Evolutionary conservation across 2,888 invertebrate genomes (phyloP).

Genomic region (Lucinisca nassula): DNA sequence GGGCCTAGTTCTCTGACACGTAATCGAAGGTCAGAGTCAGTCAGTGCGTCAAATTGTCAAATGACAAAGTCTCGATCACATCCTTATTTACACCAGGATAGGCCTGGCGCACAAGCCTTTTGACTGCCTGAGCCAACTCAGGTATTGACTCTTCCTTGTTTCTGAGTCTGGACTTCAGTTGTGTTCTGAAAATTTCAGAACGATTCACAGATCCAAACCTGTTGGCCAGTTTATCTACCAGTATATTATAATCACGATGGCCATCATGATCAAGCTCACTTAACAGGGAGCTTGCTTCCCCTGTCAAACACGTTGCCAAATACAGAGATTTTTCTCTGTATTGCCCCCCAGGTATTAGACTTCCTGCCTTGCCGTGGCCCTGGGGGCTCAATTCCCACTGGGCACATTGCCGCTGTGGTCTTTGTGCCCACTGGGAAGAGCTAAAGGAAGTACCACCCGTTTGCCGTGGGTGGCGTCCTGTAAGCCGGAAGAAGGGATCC

Average conservation of each 20-base stretch:
- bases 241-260: slow-evolving; percentile 35
- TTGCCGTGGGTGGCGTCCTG: no score
- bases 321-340: slow-evolving; percentile 43
- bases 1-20: slow-evolving; percentile 31
- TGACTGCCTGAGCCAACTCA: slow-evolving; percentile 54
- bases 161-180: slow-evolving; percentile 27
- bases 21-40: slow-evolving; percentile 43
- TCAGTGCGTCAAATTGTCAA: slow-evolving; percentile 51
- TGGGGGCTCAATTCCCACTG: no score
- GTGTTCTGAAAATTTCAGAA: slow-evolving; percentile 54
- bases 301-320: slow-evolving; percentile 55
- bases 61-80: slow-evolving; percentile 33
- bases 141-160: slow-evolving; percentile 46
- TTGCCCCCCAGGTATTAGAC: slow-evolving; percentile 88
- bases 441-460: no score
- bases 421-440: no score
- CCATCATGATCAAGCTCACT: slow-evolving; percentile 35
- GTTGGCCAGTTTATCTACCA: no score
- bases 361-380: no score
- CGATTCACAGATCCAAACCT: no score
- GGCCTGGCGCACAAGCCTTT: no score
- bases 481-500: no score
- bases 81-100: slow-evolving; percentile 16
- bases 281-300: slow-evolving; percentile 33
- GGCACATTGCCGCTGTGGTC: no score